Evolutionary conservation across 1,140 invertebrate species (phyloP), one percentile per base, ranked within the genome.

Genomic region (Drosophila busckii): DNA sequence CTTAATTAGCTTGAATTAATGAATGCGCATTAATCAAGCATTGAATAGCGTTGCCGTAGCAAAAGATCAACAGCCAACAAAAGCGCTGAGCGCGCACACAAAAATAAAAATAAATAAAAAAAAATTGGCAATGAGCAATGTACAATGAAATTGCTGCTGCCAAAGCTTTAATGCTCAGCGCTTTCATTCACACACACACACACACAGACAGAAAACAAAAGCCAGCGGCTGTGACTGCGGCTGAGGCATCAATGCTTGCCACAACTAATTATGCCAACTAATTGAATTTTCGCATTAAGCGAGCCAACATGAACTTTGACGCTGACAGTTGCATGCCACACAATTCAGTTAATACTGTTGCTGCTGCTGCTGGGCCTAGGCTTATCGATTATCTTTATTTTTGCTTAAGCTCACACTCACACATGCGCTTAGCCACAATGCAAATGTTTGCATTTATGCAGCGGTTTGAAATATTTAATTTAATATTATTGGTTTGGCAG

Each of bases 381-480:
- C 64, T 44, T 64, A 80, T 80, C 69, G 68, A 80, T 80, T 80
- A 65, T 75, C 66, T 53, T 38, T 20, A 20, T 17, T 37, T 46
- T 49, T 23, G 15, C 16, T 22, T 52, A 52, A 38, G 16, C 6
- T 15, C n/a, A 17, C 20, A 46, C 6, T 6, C 10, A 22, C n/a
- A 17, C 1, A 35, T 9, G n/a, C 22, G 8, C 35, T 22, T 22
- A 41, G 34, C 38, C 58, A 22, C 50, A 54, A 52, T 69, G 69
- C 73, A 73, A 76, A 78, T 80, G 68, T 73, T 80, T 73, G 59
- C 65, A 85, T 85, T 84, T 85, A 85, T 85, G 71, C 52, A 75
- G 71, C 66, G 83, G 71, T 83, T 84, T 82, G 73, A 66, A 84
- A 78, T 85, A 80, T 85, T 85, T 84, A 84, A 85, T 85, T 84